Conservation (phyloP, 2,113 vertebrate genomes). For the Oreocharis arfaki region DNA sequence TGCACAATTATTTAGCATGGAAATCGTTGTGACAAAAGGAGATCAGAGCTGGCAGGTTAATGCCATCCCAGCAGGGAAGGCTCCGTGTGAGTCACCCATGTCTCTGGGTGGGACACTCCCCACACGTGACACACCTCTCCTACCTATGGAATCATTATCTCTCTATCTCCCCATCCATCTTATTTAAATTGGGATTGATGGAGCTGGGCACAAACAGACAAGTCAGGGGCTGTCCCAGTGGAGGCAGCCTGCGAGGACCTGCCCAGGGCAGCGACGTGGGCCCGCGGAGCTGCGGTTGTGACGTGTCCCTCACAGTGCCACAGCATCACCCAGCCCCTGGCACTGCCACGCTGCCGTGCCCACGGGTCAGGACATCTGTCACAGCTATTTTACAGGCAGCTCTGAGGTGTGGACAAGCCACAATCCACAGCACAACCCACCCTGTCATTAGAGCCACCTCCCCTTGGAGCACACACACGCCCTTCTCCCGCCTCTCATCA, state of each 20-base stretch:
- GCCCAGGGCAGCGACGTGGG: neutral
- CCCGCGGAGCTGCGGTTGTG: neutral
- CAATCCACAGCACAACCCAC: slow-evolving; percentile 36
- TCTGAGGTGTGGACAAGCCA: neutral
- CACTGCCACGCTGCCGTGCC: neutral
- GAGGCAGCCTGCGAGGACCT: neutral
- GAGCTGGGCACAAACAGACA: slow-evolving; percentile 49
- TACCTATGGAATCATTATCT: slow-evolving; percentile 16
- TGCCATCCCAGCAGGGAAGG: neutral
- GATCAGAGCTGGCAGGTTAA: neutral
- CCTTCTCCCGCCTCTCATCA: neutral
- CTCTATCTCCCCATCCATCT: slow-evolving; percentile 37
- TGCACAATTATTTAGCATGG: neutral
- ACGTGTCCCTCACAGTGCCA: neutral
- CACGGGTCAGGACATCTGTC: neutral
- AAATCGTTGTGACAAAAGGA: neutral
- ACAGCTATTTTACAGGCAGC: neutral
- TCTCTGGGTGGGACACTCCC: neutral
- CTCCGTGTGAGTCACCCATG: neutral
- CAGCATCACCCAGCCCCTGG: neutral
- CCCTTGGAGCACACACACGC: neutral
- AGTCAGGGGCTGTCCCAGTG: neutral
- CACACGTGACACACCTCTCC: slow-evolving; percentile 8
- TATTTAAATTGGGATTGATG: slow-evolving; percentile 34
- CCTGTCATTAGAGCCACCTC: slow-evolving; percentile 47